Base-by-base conservation (phyloP, 1,140 invertebrate genomes). In the Trialeurodes vaporariorum region DNA sequence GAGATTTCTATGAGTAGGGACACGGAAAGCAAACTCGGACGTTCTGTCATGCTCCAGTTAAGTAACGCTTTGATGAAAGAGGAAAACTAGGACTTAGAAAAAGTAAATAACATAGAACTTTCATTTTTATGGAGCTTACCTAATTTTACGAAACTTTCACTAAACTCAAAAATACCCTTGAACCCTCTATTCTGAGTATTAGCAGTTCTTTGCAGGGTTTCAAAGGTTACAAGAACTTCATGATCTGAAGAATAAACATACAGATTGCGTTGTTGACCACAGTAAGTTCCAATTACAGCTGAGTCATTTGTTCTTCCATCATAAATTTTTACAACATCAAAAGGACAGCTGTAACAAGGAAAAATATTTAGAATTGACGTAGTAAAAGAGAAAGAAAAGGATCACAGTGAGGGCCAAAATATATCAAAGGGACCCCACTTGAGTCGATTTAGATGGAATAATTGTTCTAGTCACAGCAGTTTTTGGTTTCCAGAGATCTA, bases 291-390 rank as follows among this genome's bases (percentile, higher is more conserved):
- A 76, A 99, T 97, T 73, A 94, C 86, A 40, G 93, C 90, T 71
- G 88, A 87, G 61, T 86, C 83, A 77, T 89, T 90, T 75, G 91
- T 86, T 65, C 86, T 81, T 68, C 97, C 97, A 81, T 99, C 97
- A 80, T 92, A 97, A 67, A 99, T 89, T 81, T 93, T 93, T 68
- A 99, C 89, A 80, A 90, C 94, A 82, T 98, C 97, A 83, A 98
- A 97, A 66, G 97, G 97, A 83, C 97, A 99, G 78, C 96, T 98
- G 82, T 17, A 79, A 79, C 73, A 70, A 65, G 27, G 34, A 64
- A 67, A 63, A 68, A 2, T 25, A 64, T n/a, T 64, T 9, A 25
- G 22, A 25, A 64, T 64, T 17, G 11, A 62, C 12, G 11, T 62
- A 11, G 24, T 62, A 11, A 17, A 23, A 62, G 12, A 13, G 24